Conservation (phyloP, 1,140 invertebrate species). For the Medauroidea extradentata region DNA sequence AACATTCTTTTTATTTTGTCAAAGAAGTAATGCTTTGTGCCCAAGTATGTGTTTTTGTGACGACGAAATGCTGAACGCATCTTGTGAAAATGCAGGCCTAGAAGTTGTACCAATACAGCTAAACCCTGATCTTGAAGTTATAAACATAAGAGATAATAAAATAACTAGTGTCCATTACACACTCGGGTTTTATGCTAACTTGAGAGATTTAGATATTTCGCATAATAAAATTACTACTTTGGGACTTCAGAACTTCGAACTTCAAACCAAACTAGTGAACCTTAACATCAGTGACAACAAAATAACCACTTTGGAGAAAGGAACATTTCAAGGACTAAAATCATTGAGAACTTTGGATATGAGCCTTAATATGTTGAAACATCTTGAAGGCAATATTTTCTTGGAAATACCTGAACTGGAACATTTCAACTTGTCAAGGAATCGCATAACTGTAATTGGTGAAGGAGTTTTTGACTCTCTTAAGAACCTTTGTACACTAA, state of each 20-base stretch:
- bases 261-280: constrained; percentile 60
- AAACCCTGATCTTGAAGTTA: constrained; percentile 70
- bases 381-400: constrained; percentile 65
- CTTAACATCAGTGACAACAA: constrained; percentile 74
- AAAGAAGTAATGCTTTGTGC: constrained; percentile 55
- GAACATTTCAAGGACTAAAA: constrained; percentile 68
- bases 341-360: constrained; percentile 64
- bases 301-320: constrained; percentile 63
- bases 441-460: constrained; percentile 58
- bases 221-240: constrained; percentile 72
- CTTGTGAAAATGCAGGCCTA: constrained; percentile 68
- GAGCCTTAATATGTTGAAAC: constrained; percentile 70
- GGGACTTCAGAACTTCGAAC: constrained; percentile 73
- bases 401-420: constrained; percentile 64
- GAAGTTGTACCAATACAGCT: constrained; percentile 83
- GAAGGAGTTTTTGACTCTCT: constrained; percentile 65
- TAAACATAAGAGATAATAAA: constrained; percentile 70
- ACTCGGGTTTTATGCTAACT: constrained; percentile 71
- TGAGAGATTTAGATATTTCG: constrained; percentile 73
- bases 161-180: constrained; percentile 67
- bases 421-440: constrained; percentile 68
- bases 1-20: no score
- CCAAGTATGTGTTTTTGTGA: constrained; percentile 76
- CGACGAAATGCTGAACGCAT: constrained; percentile 65
- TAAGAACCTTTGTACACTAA: constrained; percentile 59